These are phyloP conservation scores for Nothocercus nigrocapillus DNA, from an alignment of 2,113 vertebrate genomes.

Conservation along the genomic window DNA sequence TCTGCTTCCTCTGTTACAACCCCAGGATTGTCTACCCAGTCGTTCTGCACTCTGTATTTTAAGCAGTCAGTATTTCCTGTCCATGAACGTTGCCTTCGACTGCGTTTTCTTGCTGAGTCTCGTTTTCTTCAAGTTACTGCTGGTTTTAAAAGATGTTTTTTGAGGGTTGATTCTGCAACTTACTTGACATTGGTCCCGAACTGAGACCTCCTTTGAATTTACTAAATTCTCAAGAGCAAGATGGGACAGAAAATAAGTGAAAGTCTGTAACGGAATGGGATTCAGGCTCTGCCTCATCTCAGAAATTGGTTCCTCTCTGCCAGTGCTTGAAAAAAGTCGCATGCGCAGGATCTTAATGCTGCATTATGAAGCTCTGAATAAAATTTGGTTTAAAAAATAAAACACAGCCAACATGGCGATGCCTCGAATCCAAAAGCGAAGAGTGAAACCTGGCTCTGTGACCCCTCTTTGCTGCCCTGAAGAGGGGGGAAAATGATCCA, in stretches of 20 bases:
- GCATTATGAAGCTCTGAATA: fast-evolving
- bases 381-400: background rate
- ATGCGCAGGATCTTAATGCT: fast-evolving
- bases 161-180: background rate
- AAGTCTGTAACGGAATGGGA: background rate
- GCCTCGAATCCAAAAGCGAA: background rate
- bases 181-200: background rate
- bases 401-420: background rate
- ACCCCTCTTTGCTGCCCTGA: background rate
- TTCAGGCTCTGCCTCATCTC: background rate
- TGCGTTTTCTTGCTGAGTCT: background rate
- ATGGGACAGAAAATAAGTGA: background rate
- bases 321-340: background rate
- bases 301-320: background rate
- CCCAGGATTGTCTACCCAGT: background rate
- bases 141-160: background rate
- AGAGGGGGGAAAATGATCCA: background rate
- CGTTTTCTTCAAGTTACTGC: background rate
- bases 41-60: background rate
- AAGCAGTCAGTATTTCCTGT: background rate
- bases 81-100: background rate
- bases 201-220: background rate
- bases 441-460: background rate
- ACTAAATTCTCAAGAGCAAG: background rate
- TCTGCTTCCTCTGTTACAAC: background rate